Base-by-base conservation (phyloP, 2,888 invertebrate species). In the Dermolepida albohirtum region DNA sequence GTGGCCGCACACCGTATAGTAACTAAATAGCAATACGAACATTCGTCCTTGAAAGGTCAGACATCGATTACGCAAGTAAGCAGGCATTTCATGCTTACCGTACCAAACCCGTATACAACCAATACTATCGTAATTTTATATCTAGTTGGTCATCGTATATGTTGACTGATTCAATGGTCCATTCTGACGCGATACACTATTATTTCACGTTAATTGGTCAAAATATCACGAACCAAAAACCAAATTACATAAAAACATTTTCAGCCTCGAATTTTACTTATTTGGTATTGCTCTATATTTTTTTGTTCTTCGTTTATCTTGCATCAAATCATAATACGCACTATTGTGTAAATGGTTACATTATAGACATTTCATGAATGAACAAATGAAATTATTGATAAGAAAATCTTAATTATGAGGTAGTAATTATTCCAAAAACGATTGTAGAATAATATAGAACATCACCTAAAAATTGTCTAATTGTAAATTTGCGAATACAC, bases 11-110 rank as follows among this genome's bases (percentile, higher is more conserved):
- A 62, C 34, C 59, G 59, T 62, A 62, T 62, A 62, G 59, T 62
- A 62, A 62, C 59, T 47, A 62, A 62, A 62, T 62, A 62, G 59
- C 59, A 49, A 47, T 62, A 62, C 59, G 59, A 39, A 54, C 52
- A 54, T 64, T 65, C 72, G 68, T 67, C 72, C 72, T 72, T 72
- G 72, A 69, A 66, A 70, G 72, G 72, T 72, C 70, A 70, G 67
- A 52, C 70, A 54, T 63, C 50, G 69, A 69, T 72, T 70, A 69
- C 72, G 69, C 68, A 72, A 70, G 63, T 69, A 59, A 62, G 34
- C 39, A 47, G 47, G 59, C 59, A 62, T 62, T 62, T 62, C 59
- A 47, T 62, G 44, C 59, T 62, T 62, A 62, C 59, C 47, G 49
- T 47, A 62, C 59, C 59, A 47, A 62, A 62, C 59, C 34, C 59